Evolutionary conservation across 2,888 invertebrate genomes (phyloP), one percentile per base, ranked within the genome.

Genomic region (Candidula unifasciata): DNA sequence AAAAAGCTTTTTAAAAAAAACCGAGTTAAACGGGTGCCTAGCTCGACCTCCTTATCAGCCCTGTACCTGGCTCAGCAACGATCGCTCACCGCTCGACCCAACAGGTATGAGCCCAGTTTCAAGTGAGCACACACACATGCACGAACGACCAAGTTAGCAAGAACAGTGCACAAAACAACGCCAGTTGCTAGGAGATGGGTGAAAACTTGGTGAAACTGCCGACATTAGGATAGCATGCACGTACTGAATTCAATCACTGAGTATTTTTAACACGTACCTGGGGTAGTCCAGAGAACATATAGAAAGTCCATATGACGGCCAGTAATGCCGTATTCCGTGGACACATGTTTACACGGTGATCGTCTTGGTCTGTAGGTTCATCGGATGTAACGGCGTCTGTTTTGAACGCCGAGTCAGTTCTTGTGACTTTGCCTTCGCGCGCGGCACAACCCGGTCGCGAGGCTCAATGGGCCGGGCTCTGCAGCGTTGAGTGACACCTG

Each of bases 221-320:
- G 24, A 24, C 2, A n/a, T 2, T 10, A 35, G 6, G 18, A 2
- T 30, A 5, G 16, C 33, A 16, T 44, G 16, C 30, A 68, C 35
- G 3, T 68, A 16, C 33, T 18, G 33, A 68, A 69, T n/a, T 3
- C 21, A n/a, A n/a, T 74, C 16, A 74, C 8, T 8, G 35, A 33
- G 1, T 10, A 69, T 13, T 30, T 21, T 1, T 18, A 21, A 35
- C n/a, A 81, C 83, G 64, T 84, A 84, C 83, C 83, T 79, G 79
- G 24, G 35, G 77, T 3, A 77, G 30, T 30, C 64, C 30, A 57
- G 83, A 33, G 27, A 84, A 18, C 33, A 84, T 64, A 35, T 73
- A 84, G 30, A 84, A 35, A n/a, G 79, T 84, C 83, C 83, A 79
- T 35, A 80, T 57, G 27, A 73, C 83, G 83, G 80, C 83, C 16